A percentile compares a stretch with the other conserved stretches of the same genome.
These are phyloP conservation scores for Drosophila phalerata DNA, from an alignment of 2,888 invertebrate genomes.

Conservation along the genomic window DNA sequence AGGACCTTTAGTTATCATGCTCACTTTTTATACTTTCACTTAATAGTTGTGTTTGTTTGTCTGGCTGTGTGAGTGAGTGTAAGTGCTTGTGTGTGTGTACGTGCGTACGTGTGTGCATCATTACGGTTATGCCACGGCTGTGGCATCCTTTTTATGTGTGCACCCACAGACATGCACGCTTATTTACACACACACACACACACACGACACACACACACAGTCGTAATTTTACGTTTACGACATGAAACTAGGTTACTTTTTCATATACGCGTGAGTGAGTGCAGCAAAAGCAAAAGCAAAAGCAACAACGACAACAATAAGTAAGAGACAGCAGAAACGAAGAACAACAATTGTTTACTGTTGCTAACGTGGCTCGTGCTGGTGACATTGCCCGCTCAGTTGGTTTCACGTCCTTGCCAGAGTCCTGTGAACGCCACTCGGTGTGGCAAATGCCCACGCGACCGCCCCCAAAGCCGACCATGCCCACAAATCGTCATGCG, in stretches of 20 bases:
- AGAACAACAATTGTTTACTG: conserved; percentile 56
- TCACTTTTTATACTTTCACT: conserved; percentile 81
- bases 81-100: conserved; percentile 14
- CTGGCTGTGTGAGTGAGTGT: conserved; percentile 21
- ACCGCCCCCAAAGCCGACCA: conserved; percentile 30
- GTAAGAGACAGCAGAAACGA: conserved; percentile 1
- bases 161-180: conserved; percentile 54
- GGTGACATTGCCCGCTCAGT: conserved; percentile 79
- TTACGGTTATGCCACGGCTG: conserved; percentile 59
- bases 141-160: conserved; percentile 67
- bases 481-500: conserved; percentile 29
- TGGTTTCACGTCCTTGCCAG: conserved; percentile 72
- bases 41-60: conserved; percentile 77
- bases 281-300: conserved; percentile 41
- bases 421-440: conserved; percentile 61
- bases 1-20: conserved; percentile 78
- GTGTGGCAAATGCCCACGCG: conserved; percentile 68
- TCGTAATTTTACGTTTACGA: conserved; percentile 78
- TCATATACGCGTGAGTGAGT: conserved; percentile 71
- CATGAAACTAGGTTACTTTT: conserved; percentile 80
- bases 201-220: conserved; percentile 21
- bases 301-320: conserved; percentile 31
- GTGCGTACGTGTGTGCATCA: conserved; percentile 62
- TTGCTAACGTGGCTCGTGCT: conserved; percentile 58
- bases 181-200: conserved; percentile 40